Evolutionary conservation across 2,888 invertebrate genomes (phyloP), one percentile per base, ranked within the genome.

Genomic region (Leucophenga maculata): DNA sequence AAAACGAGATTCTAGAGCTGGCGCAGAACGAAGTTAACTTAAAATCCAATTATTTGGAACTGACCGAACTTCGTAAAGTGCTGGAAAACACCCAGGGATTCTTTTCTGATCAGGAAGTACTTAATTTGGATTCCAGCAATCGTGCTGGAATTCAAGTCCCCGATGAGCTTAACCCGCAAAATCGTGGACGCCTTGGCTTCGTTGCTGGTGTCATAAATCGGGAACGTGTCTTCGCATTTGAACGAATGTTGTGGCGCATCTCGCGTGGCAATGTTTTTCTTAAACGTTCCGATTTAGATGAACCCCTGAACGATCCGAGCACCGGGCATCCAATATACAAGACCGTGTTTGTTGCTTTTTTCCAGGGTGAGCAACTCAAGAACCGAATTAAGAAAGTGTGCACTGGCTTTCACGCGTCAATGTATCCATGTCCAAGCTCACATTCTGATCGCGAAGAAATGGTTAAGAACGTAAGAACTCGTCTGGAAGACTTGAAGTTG

Each of bases 1-100:
- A 99, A 89, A 94, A 95, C 80, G 98, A 99, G 89, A 94, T 99
- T 78, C 91, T 96, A 70, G 98, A 99, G 89, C 91, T 99, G 76
- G 97, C 97, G 72, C 95, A 96, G 86, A 98, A 98, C 88, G 97
- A 97, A 46, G 95, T 97, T 71, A 97, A 96, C 86, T 89, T 98
- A 84, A 97, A 97, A 90, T 95, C 95, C 81, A 98, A 98, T 89
- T 97, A 92, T 86, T 90, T 97, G 82, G 98, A 98, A 88, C 90
- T 99, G 80, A 96, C 96, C 0, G 98, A 99, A 89, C 89, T 99
- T 81, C 94, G 92, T 75, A 96, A 98, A 87, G 97, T 99, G 48
- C 90, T 99, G 71, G 95, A 96, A 88, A 98, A 97, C 89, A 97
- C 98, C 0, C 96, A 97, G 75, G 85, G 86, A 46, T 89, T 89